Evolutionary conservation across 2,888 invertebrate genomes (phyloP).

Genomic region (Protophormia terraenovae): DNA sequence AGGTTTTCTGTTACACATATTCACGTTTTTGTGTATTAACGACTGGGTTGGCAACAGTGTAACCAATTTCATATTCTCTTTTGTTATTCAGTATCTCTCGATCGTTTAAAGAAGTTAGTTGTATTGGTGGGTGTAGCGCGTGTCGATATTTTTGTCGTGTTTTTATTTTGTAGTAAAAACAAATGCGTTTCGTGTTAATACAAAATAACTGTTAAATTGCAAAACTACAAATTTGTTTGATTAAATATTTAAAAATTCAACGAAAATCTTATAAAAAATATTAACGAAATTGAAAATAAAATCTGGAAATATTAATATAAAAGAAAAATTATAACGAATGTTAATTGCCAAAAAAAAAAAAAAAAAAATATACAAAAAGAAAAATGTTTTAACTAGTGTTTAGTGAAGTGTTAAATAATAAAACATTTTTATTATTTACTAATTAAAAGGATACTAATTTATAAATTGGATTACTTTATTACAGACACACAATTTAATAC

Average conservation of each 20-base stretch:
- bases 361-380: neutral
- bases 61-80: conserved; percentile 8
- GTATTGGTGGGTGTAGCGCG: neutral
- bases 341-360: neutral
- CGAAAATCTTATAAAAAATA: neutral
- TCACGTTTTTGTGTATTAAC: neutral
- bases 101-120: conserved; percentile 51
- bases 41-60: conserved; percentile 12
- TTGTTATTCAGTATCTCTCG: conserved; percentile 52
- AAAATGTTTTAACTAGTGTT: neutral
- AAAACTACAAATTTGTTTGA: neutral
- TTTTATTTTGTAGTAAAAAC: neutral
- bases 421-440: neutral
- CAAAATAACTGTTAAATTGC: conserved; percentile 40
- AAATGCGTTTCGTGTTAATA: conserved; percentile 41
- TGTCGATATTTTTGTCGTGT: neutral
- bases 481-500: neutral
- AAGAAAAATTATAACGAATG: neutral
- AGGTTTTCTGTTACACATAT: neutral
- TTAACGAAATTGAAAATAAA: neutral
- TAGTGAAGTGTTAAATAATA: conserved; percentile 32
- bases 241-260: neutral
- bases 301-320: neutral
- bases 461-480: conserved; percentile 6
- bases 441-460: conserved; percentile 1